These are phyloP conservation scores for Leptopterna dolabrata DNA, from an alignment of 2,888 invertebrate genomes.

Conservation along the genomic window DNA sequence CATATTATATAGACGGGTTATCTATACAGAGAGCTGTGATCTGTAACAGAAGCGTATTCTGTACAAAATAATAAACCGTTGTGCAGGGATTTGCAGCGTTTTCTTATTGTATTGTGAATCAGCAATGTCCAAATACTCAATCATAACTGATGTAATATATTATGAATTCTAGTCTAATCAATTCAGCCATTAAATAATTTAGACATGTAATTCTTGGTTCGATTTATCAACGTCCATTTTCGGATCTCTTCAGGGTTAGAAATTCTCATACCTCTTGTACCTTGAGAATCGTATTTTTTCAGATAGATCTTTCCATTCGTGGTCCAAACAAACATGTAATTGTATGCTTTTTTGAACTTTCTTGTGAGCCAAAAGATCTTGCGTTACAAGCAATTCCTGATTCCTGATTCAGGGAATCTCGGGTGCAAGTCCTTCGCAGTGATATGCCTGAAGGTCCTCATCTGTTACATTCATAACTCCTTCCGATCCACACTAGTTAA, in stretches of 20 bases:
- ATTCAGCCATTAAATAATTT: too few species aligned
- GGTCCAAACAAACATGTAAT: not conserved
- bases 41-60: too few species aligned
- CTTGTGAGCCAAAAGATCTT: conserved; percentile 1
- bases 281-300: not conserved
- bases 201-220: not conserved
- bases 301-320: not conserved
- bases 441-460: not conserved
- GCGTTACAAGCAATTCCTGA: not conserved
- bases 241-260: not conserved
- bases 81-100: too few species aligned
- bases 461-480: not conserved
- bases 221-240: not conserved
- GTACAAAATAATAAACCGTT: too few species aligned
- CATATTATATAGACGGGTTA: too few species aligned
- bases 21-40: too few species aligned
- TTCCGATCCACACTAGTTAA: not conserved
- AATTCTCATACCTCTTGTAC: not conserved
- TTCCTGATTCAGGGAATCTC: not conserved
- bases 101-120: not conserved
- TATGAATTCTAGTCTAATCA: too few species aligned
- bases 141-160: too few species aligned
- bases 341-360: not conserved
- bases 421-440: not conserved
- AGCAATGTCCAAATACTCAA: not conserved